Evolutionary conservation across 2,888 invertebrate species (phyloP).

Genomic region (Limnephilus lunatus): DNA sequence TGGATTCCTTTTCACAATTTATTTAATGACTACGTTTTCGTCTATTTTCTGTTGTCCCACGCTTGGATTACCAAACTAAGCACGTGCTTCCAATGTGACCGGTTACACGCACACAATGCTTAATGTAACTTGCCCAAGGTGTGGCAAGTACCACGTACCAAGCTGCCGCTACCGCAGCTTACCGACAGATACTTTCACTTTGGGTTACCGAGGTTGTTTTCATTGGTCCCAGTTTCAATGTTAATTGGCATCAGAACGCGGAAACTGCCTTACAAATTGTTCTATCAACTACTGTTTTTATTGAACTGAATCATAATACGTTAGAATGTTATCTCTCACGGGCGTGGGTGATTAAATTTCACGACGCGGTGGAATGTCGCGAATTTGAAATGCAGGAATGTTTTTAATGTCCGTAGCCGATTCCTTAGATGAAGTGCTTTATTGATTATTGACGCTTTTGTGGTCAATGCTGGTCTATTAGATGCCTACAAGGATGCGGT

Average conservation of each 20-base stretch:
- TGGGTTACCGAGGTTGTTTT: background rate
- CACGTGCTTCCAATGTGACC: conserved; percentile 26
- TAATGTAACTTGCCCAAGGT: conserved; percentile 16
- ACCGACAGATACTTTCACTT: conserved; percentile 34
- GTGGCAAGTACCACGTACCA: conserved; percentile 16
- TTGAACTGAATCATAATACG: background rate
- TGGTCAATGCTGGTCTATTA: background rate
- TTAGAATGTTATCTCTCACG: background rate
- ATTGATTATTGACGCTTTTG: background rate
- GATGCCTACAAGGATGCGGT: background rate
- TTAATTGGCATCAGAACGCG: conserved; percentile 30
- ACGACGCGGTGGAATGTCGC: conserved; percentile 18
- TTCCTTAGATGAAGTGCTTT: background rate
- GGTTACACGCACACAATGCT: conserved; percentile 10
- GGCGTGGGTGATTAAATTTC: conserved; percentile 3
- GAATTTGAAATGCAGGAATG: conserved; percentile 5
- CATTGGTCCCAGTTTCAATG: conserved; percentile 40
- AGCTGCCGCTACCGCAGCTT: background rate
- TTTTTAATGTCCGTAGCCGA: background rate
- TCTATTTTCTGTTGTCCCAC: conserved; percentile 9
- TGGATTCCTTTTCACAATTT: no score
- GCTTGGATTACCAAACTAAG: background rate
- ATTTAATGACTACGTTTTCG: background rate
- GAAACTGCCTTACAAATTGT: conserved; percentile 10
- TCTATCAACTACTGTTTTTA: conserved; percentile 30